Percentiles rank a stretch among this genome's conserved stretches.
phyloP scores from a whole-genome alignment of 2,797 vertebrate species.

The Alauda arvensis region DNA sequence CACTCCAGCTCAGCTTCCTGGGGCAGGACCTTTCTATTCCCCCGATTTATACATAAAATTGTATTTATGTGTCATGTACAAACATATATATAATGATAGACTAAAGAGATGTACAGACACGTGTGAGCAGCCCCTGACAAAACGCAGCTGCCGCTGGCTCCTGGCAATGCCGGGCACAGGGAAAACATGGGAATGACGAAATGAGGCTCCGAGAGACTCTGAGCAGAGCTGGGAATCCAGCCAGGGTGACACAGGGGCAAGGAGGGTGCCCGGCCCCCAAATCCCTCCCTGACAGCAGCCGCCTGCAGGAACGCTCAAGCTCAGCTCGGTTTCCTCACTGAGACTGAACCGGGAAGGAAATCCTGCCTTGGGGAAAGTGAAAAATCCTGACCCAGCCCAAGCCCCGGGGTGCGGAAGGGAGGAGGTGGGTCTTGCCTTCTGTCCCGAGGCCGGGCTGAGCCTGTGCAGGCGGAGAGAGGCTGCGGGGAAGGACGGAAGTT shows the following conservation, averaged over 20 bases:
- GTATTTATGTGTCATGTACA: rapidly evolving
- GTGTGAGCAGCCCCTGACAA: rapidly evolving
- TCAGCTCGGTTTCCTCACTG: rapidly evolving
- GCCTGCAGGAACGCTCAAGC: not conserved
- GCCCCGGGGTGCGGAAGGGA: not conserved
- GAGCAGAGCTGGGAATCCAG: not conserved
- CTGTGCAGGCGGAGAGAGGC: not conserved
- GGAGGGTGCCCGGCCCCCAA: not conserved
- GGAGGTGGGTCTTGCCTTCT: not conserved
- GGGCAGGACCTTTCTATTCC: not conserved
- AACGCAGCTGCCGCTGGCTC: not conserved
- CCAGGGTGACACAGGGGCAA: not conserved
- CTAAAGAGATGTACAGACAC: rapidly evolving
- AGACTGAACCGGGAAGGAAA: not conserved
- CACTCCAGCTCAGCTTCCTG: not conserved
- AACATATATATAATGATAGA: rapidly evolving
- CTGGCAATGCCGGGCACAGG: not conserved
- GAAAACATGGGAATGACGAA: rapidly evolving
- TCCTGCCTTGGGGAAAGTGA: not conserved
- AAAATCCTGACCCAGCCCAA: not conserved
- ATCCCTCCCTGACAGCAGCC: not conserved
- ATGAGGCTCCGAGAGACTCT: rapidly evolving
- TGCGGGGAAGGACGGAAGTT: conserved; percentile 26
- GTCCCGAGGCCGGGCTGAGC: not conserved
- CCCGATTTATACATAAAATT: rapidly evolving